phyloP scores from a whole-genome alignment of 2,797 vertebrate genomes.

The Chelon auratus region DNA sequence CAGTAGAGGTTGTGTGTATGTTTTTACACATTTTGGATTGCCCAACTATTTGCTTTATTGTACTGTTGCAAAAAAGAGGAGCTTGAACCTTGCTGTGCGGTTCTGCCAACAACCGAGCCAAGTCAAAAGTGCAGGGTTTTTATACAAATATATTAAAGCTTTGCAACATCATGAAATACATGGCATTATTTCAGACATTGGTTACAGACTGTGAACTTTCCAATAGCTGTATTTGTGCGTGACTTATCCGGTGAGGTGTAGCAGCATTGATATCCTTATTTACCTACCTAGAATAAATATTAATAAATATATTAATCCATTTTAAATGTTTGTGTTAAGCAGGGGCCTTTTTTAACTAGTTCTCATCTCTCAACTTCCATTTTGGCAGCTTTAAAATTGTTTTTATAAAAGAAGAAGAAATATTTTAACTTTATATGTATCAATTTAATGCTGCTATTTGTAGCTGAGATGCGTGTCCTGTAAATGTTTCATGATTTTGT shows the following conservation, averaged over 20 bases:
- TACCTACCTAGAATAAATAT: neutral
- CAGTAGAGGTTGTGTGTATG: conserved; percentile 28
- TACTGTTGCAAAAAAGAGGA: conserved; percentile 24
- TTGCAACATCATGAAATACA: conserved; percentile 18
- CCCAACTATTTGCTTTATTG: conserved; percentile 20
- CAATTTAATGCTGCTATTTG: neutral
- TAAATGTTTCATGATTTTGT: neutral
- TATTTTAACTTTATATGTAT: neutral
- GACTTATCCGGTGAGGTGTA: neutral
- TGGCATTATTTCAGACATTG: conserved; percentile 1
- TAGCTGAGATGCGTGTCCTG: neutral
- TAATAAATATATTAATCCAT: neutral
- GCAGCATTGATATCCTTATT: neutral
- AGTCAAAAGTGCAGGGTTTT: conserved; percentile 20
- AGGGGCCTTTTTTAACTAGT: neutral
- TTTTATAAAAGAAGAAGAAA: neutral
- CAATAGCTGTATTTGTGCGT: conserved; percentile 4
- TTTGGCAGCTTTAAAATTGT: neutral
- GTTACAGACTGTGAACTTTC: conserved; percentile 12
- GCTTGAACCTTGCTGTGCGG: conserved; percentile 14
- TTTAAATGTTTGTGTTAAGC: neutral
- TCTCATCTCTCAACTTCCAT: neutral
- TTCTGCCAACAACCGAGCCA: conserved; percentile 25
- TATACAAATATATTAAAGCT: conserved; percentile 23
- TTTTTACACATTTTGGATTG: conserved; percentile 16